Base-by-base conservation (phyloP, 2,797 vertebrate genomes). In the Eulemur coronatus region DNA sequence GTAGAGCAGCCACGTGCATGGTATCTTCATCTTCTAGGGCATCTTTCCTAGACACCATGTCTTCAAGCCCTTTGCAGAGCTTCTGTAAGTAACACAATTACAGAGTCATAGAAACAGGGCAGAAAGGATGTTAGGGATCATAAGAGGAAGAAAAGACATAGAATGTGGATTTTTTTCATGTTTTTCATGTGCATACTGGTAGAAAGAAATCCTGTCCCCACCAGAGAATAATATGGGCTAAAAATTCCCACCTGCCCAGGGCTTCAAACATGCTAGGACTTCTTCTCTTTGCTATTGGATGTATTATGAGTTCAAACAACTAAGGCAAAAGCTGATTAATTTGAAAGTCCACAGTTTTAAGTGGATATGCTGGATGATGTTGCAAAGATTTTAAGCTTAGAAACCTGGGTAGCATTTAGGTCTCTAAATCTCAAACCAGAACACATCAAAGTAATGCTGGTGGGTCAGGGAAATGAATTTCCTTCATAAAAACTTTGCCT, bases 21-120 rank as follows among this genome's bases (percentile, higher is more conserved):
- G 88, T 94, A 94, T 46, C 69, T 75, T 98, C 88, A 84, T 97
- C 96, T 93, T 43, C n/a, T 92, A 9, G 52, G 15, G 35, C 61
- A 61, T 10, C 76, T 97, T 97, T 92, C 89, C 69, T 81, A 15
- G 1, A 65, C 92, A 50, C 17, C n/a, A 0, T 67, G 87, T 97
- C 43, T 91, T 94, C 92, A 90, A 35, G 84, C 78, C 67, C 73
- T 94, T 89, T 33, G 50, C 35, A n/a, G 84, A 86, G 28, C 87
- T 91, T 82, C 26, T 30, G 20, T 30, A 90, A 96, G 57, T 30
- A 86, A 93, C 28, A 92, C 0, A 46, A 52, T 94, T 96, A 93
- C 17, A 57, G 35, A 87, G 57, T 91, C 88, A 96, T 28, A 93
- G 78, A 55, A 97, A 96, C 63, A 41, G 18, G 69, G n/a, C 35